Evolutionary conservation across 23 tunicate species (phyloP).

Genomic region (Halocynthia aurantium): DNA sequence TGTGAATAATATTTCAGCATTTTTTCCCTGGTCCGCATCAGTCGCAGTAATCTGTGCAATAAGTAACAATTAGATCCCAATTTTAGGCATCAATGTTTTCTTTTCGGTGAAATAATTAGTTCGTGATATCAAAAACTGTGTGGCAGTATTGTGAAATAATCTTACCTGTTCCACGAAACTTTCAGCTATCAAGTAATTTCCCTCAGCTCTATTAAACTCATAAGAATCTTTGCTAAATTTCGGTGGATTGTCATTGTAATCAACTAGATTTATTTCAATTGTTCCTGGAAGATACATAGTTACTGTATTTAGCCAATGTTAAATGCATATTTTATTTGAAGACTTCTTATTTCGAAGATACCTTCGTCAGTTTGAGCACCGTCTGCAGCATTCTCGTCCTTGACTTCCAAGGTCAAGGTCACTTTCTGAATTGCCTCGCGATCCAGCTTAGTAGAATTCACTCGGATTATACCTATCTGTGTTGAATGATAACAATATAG

Average conservation of each 20-base stretch:
- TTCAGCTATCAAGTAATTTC: not conserved
- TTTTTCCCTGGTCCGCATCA: constrained; percentile 12
- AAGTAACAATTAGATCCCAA: not conserved
- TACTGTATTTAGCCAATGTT: not conserved
- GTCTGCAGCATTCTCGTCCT: constrained; percentile 33
- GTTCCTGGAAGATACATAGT: not conserved
- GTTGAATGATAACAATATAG: not conserved
- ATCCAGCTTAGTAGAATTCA: constrained; percentile 16
- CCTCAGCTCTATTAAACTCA: constrained; percentile 10
- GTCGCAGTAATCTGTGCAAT: constrained; percentile 21
- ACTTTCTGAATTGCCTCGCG: constrained; percentile 25
- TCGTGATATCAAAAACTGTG: no score
- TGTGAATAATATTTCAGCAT: not conserved
- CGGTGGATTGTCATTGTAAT: constrained; percentile 64
- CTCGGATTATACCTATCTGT: constrained; percentile 23
- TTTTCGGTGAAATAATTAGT: no score
- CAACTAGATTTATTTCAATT: constrained; percentile 1
- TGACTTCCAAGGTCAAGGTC: constrained; percentile 11
- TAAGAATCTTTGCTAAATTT: constrained; percentile 6
- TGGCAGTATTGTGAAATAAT: no score
- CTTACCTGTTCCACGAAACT: constrained; percentile 32
- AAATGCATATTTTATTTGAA: not conserved
- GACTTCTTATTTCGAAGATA: not conserved
- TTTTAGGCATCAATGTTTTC: no score
- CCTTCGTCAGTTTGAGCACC: not conserved